A percentile compares a stretch with the other conserved stretches of the same genome.
Conservation (phyloP, 2,888 invertebrate species). For the Macrophya alboannulata region DNA sequence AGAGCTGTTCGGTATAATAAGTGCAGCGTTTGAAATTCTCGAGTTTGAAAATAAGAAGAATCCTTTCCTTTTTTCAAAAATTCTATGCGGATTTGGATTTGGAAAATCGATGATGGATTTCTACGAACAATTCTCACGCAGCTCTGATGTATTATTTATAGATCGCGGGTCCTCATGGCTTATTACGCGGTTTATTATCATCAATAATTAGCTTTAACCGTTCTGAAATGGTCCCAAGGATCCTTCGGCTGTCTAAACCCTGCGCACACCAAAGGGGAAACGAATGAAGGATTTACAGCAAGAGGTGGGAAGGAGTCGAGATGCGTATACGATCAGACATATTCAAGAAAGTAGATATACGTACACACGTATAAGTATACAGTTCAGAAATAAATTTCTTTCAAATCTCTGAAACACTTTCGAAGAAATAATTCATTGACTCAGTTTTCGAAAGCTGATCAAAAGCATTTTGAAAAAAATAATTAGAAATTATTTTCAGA, state of each 20-base stretch:
- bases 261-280: neutral
- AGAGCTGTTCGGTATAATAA: neutral
- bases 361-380: neutral
- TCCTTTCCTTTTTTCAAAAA: neutral
- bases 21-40: neutral
- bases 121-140: neutral
- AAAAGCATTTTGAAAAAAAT: too few species aligned
- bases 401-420: too few species aligned
- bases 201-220: neutral
- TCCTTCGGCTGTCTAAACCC: neutral
- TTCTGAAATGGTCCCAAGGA: neutral
- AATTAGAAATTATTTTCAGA: too few species aligned
- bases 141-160: neutral
- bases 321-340: neutral
- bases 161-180: neutral
- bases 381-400: neutral
- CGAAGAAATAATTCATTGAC: too few species aligned
- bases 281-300: neutral
- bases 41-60: too few species aligned
- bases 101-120: too few species aligned
- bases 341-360: neutral
- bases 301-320: neutral
- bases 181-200: neutral
- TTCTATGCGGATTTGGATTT: neutral
- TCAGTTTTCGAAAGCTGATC: too few species aligned